Evolutionary conservation across 2,888 invertebrate species (phyloP).

Genomic region (Agrotis puta): DNA sequence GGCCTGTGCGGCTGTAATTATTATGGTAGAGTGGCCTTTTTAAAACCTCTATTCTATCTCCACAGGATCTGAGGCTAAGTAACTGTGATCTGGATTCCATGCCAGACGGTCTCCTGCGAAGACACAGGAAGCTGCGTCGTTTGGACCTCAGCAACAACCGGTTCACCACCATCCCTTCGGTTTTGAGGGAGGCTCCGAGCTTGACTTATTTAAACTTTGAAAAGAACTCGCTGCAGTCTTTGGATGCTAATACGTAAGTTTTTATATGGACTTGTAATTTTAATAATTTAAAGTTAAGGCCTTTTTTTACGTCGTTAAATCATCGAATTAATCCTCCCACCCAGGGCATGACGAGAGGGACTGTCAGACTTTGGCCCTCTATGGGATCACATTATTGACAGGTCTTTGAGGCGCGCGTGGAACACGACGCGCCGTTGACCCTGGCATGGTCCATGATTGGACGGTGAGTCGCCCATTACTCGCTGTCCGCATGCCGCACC

Average conservation of each 20-base stretch:
- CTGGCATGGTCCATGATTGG: too few relatives aligned
- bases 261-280: background rate
- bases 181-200: conserved; percentile 88
- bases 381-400: too few relatives aligned
- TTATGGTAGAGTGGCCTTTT: too few relatives aligned
- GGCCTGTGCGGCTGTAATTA: too few relatives aligned
- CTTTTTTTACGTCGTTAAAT: too few relatives aligned
- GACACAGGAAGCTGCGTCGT: conserved; percentile 91
- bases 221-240: conserved; percentile 91
- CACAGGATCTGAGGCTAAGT: conserved; percentile 92
- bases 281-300: background rate
- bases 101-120: conserved; percentile 91
- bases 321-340: too few relatives aligned
- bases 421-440: too few relatives aligned
- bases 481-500: too few relatives aligned
- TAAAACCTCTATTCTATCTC: background rate
- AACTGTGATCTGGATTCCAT: conserved; percentile 91
- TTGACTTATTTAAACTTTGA: conserved; percentile 92
- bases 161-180: conserved; percentile 89
- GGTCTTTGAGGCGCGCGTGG: too few relatives aligned
- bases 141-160: conserved; percentile 92
- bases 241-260: conserved; percentile 83
- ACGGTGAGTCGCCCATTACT: too few relatives aligned
- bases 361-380: too few relatives aligned
- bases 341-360: too few relatives aligned